Evolutionary conservation across 2,113 vertebrate species (phyloP), one percentile per base, ranked within the genome.

Genomic region (Muntiacus muntjak): DNA sequence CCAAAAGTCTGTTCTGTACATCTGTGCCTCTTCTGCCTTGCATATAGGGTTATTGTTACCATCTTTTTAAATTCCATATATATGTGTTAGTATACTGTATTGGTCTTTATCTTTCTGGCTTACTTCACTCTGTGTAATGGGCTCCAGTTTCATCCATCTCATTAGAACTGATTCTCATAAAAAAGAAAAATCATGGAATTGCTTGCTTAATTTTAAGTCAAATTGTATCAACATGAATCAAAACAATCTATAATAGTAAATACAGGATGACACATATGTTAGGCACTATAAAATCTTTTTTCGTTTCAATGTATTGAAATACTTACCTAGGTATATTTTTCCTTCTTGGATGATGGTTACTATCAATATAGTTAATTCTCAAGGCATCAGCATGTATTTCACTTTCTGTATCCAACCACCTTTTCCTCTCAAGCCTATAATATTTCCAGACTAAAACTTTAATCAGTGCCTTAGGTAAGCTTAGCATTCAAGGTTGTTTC

Each of bases 401-500:
- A 55, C 30, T 28, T 67, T 57, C 40, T 83, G 26, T 88, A 58
- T 93, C 54, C 92, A 89, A 82, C 74, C 87, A 19, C 14, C 19
- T 33, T 15, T 87, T 97, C 50, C 45, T n/a, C 17, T 7, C 0
- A 8, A 96, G 71, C 52, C 26, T 87, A 36, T 50, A 87, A 9
- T 33, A n/a, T 52, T 52, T 52, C 81, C 0, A 91, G 43, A 87
- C 50, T 97, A 92, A 86, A 92, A 12, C 50, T 92, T 97, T 97
- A 97, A 97, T 92, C 97, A 96, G 81, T 81, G 45, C 55, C 91
- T 88, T 9, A 94, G 78, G 58, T 95, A 95, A 93, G 93, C 71
- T 67, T 84, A 88, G 28, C 81, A 13, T 79, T 92, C 19, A 9
- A 21, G 11, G 55, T 91, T 96, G 30, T 96, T 98, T 89, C 89